Percentiles rank a stretch among this genome's conserved stretches.
These are phyloP conservation scores for Drymonia ruficornis DNA, from an alignment of 2,888 invertebrate genomes.

Conservation along the genomic window DNA sequence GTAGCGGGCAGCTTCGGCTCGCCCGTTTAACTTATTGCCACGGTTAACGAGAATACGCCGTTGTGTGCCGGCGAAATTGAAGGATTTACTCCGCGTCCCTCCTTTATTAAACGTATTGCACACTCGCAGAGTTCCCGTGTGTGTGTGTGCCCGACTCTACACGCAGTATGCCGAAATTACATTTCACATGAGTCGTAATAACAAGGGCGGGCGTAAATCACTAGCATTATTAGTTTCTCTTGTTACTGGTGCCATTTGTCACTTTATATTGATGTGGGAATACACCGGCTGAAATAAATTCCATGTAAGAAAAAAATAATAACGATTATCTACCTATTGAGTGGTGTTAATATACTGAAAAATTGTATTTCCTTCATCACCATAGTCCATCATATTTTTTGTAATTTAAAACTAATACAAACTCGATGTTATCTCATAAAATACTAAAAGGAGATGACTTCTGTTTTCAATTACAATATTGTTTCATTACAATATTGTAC, in stretches of 20 bases:
- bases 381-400: background rate
- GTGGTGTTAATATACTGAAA: background rate
- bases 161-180: conserved; percentile 82
- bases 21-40: conserved; percentile 84
- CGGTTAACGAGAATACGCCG: conserved; percentile 84
- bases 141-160: conserved; percentile 63
- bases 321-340: background rate
- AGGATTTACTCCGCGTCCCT: conserved; percentile 84
- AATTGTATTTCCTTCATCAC: background rate
- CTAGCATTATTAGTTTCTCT: conserved; percentile 83
- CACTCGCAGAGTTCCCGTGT: conserved; percentile 59
- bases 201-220: conserved; percentile 84
- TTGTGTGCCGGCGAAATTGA: conserved; percentile 84
- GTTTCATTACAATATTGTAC: background rate
- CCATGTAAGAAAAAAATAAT: conserved; percentile 16
- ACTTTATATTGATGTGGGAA: conserved; percentile 71
- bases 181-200: conserved; percentile 85
- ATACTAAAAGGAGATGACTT: no score
- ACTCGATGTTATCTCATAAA: no score
- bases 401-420: background rate
- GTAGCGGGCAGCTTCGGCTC: conserved; percentile 54
- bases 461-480: no score
- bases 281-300: conserved; percentile 42
- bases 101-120: conserved; percentile 85
- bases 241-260: conserved; percentile 77